Evolutionary conservation across 2,113 vertebrate species (phyloP).

Genomic region (Natator depressus): DNA sequence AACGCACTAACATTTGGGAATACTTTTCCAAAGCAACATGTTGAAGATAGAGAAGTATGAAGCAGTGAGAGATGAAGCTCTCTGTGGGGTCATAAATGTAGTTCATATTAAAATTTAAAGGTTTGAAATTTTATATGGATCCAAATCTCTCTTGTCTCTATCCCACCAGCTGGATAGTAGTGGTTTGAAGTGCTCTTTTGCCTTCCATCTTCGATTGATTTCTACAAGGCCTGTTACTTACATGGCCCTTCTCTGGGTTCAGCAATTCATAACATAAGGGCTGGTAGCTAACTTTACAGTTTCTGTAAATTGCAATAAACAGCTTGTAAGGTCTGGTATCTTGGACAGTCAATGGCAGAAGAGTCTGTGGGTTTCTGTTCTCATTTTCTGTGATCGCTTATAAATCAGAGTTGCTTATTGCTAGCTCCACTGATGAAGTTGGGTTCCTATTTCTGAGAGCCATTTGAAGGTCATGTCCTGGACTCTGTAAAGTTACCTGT

Average conservation of each 20-base stretch:
- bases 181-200: background rate
- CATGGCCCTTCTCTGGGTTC: background rate
- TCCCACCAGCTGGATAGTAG: background rate
- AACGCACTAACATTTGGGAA: background rate
- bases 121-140: background rate
- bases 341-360: conserved; percentile 6
- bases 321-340: background rate
- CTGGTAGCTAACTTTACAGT: conserved; percentile 17
- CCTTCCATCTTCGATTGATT: background rate
- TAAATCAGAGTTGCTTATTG: conserved; percentile 9
- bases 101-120: background rate
- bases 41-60: background rate
- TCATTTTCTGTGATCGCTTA: background rate
- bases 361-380: background rate
- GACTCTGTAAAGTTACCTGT: background rate
- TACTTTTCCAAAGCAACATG: background rate
- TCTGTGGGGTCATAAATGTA: background rate
- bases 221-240: background rate
- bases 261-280: background rate
- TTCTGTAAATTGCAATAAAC: background rate
- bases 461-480: background rate
- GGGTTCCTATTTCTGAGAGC: background rate
- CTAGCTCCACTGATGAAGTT: background rate
- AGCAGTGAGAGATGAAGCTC: background rate
- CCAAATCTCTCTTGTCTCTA: background rate